phyloP scores from a whole-genome alignment of 2,113 vertebrate genomes.

The Hepsetus odoe region DNA sequence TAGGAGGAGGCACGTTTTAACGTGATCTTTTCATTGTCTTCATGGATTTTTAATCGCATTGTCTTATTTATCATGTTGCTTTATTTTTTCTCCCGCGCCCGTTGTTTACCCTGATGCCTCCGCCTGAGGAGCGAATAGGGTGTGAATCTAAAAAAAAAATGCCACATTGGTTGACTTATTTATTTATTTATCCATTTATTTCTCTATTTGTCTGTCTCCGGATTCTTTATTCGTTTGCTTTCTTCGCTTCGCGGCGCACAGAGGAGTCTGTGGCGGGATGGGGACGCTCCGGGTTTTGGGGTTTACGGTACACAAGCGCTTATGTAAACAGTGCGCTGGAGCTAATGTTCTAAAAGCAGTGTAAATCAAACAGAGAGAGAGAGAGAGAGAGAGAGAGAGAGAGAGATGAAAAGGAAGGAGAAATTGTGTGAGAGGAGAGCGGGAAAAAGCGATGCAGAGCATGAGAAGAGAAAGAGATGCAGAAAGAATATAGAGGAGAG shows the following conservation, averaged over 20 bases:
- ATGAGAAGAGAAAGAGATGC: not conserved
- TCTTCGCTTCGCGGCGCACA: conserved; percentile 43
- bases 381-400: conserved; percentile 59
- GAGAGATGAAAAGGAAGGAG: conserved; percentile 43
- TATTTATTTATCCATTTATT: not conserved
- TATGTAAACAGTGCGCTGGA: conserved; percentile 66
- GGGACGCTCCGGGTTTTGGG: not conserved
- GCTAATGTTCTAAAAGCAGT: conserved; percentile 78
- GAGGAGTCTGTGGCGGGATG: conserved; percentile 37
- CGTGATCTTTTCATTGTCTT: conserved; percentile 67
- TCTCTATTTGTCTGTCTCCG: not conserved
- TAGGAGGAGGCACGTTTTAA: conserved; percentile 60
- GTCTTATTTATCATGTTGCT: conserved; percentile 63
- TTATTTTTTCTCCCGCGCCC: conserved; percentile 45
- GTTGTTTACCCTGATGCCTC: conserved; percentile 44
- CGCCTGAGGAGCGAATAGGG: conserved; percentile 38
- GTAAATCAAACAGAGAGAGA: conserved; percentile 76
- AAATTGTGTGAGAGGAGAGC: conserved; percentile 1
- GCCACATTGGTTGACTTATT: conserved; percentile 17
- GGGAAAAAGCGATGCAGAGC: conserved; percentile 10
- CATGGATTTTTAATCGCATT: conserved; percentile 67
- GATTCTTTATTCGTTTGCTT: conserved; percentile 43
- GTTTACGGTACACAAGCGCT: conserved; percentile 55
- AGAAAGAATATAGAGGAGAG: conserved; percentile 61
- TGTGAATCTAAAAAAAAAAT: conserved; percentile 26